Evolutionary conservation across 2,888 invertebrate species (phyloP), one percentile per base, ranked within the genome.

Genomic region (Acleris holmiana): DNA sequence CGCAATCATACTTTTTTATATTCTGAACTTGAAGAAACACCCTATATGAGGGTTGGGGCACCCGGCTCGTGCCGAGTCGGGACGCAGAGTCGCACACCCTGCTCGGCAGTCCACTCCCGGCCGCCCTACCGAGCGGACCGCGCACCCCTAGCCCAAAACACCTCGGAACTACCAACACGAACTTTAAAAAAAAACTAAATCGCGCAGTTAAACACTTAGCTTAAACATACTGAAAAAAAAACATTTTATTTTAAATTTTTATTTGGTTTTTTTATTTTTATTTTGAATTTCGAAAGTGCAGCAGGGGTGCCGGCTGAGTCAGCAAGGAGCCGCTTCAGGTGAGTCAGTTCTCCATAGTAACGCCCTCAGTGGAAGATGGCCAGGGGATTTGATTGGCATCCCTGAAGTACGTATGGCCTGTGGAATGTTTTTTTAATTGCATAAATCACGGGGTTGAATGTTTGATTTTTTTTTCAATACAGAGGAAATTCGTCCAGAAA

Each of bases 281-380:
- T 69, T 69, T 54, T 64, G 62, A 70, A 73, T 69, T 65, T 68
- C 69, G 71, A 73, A 79, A 75, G 80, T 79, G 68, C 65, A 61
- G 59, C 65, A 81, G 88, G 88, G 89, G 89, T 88, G 88, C 79
- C 77, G 86, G 87, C 84, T 86, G 87, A 90, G 80, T 87, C 86
- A 90, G 85, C 85, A 83, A 82, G 85, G 84, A 87, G 77, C 84
- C 82, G 79, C 70, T 75, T 68, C 77, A 90, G 90, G 91, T 85
- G 91, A 91, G 82, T 90, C 91, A 89, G 75, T 81, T 76, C 78
- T 80, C 85, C 90, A 91, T 91, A 91, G 91, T 87, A 91, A 91
- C 91, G 75, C 91, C 91, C 89, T 82, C 68, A 60, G 64, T 78
- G 79, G 35, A 46, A 47, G 17, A 65, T 59, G 25, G 49, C 25